Evolutionary conservation across 2,797 vertebrate genomes (phyloP).

Genomic region (Sebastiscus albofasciatus): DNA sequence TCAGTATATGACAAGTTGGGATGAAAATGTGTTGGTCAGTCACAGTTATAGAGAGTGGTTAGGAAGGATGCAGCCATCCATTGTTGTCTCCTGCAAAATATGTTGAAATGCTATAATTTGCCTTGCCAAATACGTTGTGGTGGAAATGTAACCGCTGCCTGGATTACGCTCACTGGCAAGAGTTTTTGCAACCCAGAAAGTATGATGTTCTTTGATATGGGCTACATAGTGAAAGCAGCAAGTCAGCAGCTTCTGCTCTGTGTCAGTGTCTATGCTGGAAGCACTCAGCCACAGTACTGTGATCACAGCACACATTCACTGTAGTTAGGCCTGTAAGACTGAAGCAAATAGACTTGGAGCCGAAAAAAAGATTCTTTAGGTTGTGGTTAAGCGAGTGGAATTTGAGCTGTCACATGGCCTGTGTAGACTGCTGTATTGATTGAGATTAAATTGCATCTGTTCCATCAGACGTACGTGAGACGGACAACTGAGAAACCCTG

Average conservation of each 20-base stretch:
- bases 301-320: constrained; percentile 5
- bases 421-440: not conserved
- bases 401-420: not conserved
- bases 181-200: constrained; percentile 5
- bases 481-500: not conserved
- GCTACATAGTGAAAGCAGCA: not conserved
- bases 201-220: constrained; percentile 11
- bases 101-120: constrained; percentile 28
- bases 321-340: not conserved
- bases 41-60: constrained; percentile 1
- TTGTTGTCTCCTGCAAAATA: not conserved
- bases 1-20: no score
- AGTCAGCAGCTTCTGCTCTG: not conserved
- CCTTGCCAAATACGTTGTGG: constrained; percentile 20
- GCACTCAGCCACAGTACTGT: not conserved
- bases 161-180: constrained; percentile 1
- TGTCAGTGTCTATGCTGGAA: not conserved
- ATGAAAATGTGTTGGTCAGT: constrained; percentile 1
- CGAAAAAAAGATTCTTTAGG: not conserved
- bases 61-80: constrained; percentile 1
- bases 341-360: not conserved
- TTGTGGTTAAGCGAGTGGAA: constrained; percentile 7
- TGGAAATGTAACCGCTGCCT: not conserved
- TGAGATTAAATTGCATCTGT: not conserved
- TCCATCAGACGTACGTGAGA: not conserved